Evolutionary conservation across 1,140 invertebrate genomes (phyloP), one percentile per base, ranked within the genome.

Genomic region (Bombus consobrinus): DNA sequence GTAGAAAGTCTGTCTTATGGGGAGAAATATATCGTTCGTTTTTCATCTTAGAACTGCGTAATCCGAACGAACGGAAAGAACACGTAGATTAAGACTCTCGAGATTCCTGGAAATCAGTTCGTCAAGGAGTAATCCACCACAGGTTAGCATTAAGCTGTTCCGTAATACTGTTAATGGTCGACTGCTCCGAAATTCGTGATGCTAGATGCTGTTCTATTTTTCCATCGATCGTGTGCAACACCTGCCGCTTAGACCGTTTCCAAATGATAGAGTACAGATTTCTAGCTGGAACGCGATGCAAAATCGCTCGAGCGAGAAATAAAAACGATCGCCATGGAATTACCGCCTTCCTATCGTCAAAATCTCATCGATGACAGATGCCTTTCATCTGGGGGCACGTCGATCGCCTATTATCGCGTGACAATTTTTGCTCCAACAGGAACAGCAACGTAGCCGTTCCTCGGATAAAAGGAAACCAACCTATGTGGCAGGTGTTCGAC

Each of bases 221-320:
- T 80, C 75, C 68, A 13, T 10, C 83, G 83, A 85, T 85, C 68
- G 53, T 28, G n/a, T 22, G 68, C 83, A 85, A 80, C 83, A 85
- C 83, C 83, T 85, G 83, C 64, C 57, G 68, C 6, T 22, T 37
- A 62, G 5, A n/a, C 9, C 22, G 32, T 39, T 53, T 3, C 37
- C 3, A 85, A 85, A 85, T 85, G 83, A 85, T 80, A 80, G 83
- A 73, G 53, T 18, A 53, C 15, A 53, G 68, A 62, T 6, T 62
- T 47, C 32, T 71, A 53, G 53, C 53, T 64, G 3, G 18, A 37
- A 68, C n/a, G 43, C 32, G 32, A 59, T 10, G n/a, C n/a, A 32
- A 62, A 12, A 39, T 62, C 43, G 77, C 5, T 39, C 32, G 18
- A 39, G 41, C 62, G 41, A 68, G 32, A 39, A 43, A 72, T 39